These are phyloP conservation scores for Cistogaster globosa DNA, from an alignment of 2,888 invertebrate species.

Conservation along the genomic window DNA sequence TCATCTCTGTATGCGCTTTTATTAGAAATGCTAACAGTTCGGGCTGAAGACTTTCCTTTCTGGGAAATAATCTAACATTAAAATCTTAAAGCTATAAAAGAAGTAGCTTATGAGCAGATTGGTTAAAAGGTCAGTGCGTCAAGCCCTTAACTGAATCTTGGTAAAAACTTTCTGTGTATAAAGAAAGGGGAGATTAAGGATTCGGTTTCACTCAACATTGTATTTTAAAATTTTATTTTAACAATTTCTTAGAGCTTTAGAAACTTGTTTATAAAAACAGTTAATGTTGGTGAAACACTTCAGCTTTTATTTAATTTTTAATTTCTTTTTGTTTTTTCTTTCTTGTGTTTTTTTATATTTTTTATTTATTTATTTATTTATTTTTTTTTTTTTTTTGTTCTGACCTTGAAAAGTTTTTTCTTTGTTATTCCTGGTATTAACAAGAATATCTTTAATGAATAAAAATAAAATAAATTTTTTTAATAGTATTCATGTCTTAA, in stretches of 20 bases:
- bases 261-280: not conserved
- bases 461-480: not conserved
- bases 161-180: too few species aligned
- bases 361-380: too few species aligned
- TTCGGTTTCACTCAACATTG: not conserved
- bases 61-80: too few species aligned
- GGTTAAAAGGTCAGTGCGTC: too few species aligned
- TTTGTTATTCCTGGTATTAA: slow-evolving; percentile 28
- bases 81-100: too few species aligned
- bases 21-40: too few species aligned
- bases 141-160: too few species aligned
- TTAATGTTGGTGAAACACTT: slow-evolving; percentile 15
- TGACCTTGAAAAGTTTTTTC: slow-evolving; percentile 42
- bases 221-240: not conserved
- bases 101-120: too few species aligned
- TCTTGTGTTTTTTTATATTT: too few species aligned
- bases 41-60: too few species aligned
- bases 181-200: not conserved
- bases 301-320: slow-evolving; percentile 21
- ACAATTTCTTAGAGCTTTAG: not conserved
- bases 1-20: too few species aligned
- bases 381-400: not conserved
- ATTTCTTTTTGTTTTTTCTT: not conserved
- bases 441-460: not conserved
- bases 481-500: slow-evolving; percentile 39